phyloP scores from a whole-genome alignment of 2,888 invertebrate genomes.

The Agrochola circellaris region DNA sequence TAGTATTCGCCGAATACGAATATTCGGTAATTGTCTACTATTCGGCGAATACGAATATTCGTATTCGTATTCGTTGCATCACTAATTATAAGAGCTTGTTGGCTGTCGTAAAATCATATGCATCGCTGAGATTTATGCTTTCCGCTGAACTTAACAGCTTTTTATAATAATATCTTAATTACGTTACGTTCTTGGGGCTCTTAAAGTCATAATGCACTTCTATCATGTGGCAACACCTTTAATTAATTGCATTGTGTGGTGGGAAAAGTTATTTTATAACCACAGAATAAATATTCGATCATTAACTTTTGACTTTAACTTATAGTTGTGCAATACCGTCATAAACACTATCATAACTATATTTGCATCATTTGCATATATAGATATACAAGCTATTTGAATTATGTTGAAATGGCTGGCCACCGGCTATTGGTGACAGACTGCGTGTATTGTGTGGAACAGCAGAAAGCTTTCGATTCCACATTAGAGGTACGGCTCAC shows the following conservation, averaged over 20 bases:
- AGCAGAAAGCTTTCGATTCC: constrained; percentile 71
- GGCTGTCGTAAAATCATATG: constrained; percentile 70
- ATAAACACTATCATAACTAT: constrained; percentile 18
- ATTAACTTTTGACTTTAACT: constrained; percentile 30
- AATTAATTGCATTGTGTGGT: constrained; percentile 36
- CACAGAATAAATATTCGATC: constrained; percentile 11
- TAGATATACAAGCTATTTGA: constrained; percentile 50
- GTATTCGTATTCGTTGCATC: too few relatives aligned
- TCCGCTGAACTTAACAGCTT: constrained; percentile 77
- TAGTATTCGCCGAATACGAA: too few relatives aligned
- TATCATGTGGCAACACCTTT: constrained; percentile 42
- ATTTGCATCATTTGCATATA: constrained; percentile 57
- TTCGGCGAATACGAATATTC: too few relatives aligned
- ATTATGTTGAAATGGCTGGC: constrained; percentile 50
- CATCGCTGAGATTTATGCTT: constrained; percentile 78
- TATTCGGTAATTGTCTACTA: too few relatives aligned
- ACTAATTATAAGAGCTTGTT: constrained; percentile 58
- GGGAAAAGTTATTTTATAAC: constrained; percentile 35
- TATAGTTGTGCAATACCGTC: constrained; percentile 6
- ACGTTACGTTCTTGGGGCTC: constrained; percentile 56
- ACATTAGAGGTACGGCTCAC: constrained; percentile 82
- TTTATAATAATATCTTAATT: constrained; percentile 76
- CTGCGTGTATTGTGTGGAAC: constrained; percentile 64
- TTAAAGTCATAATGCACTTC: constrained; percentile 12
- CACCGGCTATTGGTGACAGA: constrained; percentile 68